Evolutionary conservation across 2,888 invertebrate genomes (phyloP).

Genomic region (Brachyopa scutellaris): DNA sequence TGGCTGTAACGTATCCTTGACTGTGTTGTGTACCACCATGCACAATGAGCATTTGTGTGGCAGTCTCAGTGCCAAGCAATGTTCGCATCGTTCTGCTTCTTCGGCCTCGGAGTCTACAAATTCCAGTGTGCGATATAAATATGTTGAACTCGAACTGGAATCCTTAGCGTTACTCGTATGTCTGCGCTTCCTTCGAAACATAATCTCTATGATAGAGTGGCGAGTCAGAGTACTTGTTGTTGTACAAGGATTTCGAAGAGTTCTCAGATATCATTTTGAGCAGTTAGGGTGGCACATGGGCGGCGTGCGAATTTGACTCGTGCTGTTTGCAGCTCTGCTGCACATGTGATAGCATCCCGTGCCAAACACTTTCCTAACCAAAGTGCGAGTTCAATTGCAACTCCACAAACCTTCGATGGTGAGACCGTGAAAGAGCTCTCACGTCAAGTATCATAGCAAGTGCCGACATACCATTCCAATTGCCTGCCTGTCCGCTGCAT

Average conservation of each 20-base stretch:
- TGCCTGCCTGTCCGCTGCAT: slow-evolving; percentile 4
- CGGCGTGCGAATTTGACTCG: slow-evolving; percentile 17
- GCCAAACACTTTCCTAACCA: not conserved
- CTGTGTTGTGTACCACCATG: not conserved
- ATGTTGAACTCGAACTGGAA: slow-evolving; percentile 21
- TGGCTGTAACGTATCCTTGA: slow-evolving; percentile 32
- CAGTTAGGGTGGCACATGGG: slow-evolving; percentile 31
- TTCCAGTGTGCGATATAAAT: slow-evolving; percentile 29
- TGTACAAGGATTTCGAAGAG: slow-evolving; percentile 42
- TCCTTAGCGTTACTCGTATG: too few species aligned
- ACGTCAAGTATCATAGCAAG: slow-evolving; percentile 55
- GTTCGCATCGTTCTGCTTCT: not conserved
- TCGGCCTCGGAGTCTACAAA: not conserved
- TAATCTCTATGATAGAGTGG: slow-evolving; percentile 43
- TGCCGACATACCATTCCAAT: not conserved
- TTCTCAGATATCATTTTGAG: slow-evolving; percentile 51
- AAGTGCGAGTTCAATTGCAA: slow-evolving; percentile 40
- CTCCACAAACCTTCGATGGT: slow-evolving; percentile 10
- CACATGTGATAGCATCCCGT: not conserved
- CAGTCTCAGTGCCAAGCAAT: slow-evolving; percentile 26
- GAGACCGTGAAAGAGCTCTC: slow-evolving; percentile 34
- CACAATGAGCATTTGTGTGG: slow-evolving; percentile 30
- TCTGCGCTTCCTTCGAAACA: not conserved
- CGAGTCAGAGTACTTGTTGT: slow-evolving; percentile 35
- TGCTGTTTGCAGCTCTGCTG: not conserved